phyloP scores from a whole-genome alignment of 2,113 vertebrate species.

The Amazona vittata region DNA sequence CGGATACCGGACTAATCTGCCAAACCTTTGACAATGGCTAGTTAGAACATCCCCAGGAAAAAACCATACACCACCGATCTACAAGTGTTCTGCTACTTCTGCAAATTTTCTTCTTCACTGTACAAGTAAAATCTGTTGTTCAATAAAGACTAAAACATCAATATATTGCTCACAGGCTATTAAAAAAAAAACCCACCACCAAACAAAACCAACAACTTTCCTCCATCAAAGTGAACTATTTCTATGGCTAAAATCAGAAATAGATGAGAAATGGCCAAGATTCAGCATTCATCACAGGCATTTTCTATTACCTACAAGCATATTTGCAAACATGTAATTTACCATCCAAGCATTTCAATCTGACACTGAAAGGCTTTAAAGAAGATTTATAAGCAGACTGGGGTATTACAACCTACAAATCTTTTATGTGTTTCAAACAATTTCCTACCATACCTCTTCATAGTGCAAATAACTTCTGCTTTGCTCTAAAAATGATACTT shows the following conservation, averaged over 20 bases:
- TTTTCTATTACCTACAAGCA: background rate
- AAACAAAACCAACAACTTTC: background rate
- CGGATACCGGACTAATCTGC: background rate
- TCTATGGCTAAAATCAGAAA: background rate
- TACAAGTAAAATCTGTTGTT: background rate
- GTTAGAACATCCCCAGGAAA: background rate
- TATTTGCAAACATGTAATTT: background rate
- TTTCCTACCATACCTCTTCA: background rate
- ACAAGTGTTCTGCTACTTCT: background rate
- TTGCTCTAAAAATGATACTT: background rate
- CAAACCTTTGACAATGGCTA: background rate
- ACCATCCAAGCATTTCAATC: background rate
- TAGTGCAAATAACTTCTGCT: background rate
- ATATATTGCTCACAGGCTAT: background rate
- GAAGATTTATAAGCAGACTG: background rate
- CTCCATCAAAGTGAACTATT: background rate
- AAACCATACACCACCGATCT: background rate
- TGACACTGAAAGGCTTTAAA: background rate
- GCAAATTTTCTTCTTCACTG: background rate
- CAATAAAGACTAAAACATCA: background rate
- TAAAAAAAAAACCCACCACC: background rate
- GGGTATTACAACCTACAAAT: background rate
- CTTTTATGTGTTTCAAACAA: background rate
- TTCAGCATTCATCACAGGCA: background rate
- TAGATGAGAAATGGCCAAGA: background rate